Evolutionary conservation across 2,113 vertebrate species (phyloP), one percentile per base, ranked within the genome.

Genomic region (Zootoca vivipara): DNA sequence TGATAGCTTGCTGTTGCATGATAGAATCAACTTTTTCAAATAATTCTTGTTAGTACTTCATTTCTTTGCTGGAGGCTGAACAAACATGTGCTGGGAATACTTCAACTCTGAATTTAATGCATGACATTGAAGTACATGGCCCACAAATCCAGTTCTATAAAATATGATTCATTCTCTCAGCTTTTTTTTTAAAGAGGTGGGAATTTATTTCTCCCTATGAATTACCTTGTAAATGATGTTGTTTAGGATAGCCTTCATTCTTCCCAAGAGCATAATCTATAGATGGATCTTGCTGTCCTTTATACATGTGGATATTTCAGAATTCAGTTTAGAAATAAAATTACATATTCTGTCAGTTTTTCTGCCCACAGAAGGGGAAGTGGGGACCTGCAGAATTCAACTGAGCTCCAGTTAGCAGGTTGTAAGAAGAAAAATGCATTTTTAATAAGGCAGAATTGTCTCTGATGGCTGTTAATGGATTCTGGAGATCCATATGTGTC

Each of bases 391-490:
- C n/a, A 67, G 22, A 70, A 78, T 75, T 78, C 30, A 7, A 3
- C 35, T n/a, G 81, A 91, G 92, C 42, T 74, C 89, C 93, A 79
- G 46, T 87, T 42, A n/a, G 87, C 64, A 74, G 0, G 6, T 70
- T 87, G 40, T 62, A 42, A 85, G 88, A 90, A 78, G 84, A 75
- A 83, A 82, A 86, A 40, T 81, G 62, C 62, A 79, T 85, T 79
- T 52, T 33, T 72, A 83, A 52, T 80, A 46, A 56, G 62, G 87
- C 78, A 83, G 79, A 46, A 87, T 38, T 74, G 40, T 73, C 56
- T 78, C 28, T 58, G 82, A 70, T 87, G 70, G n/a, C 52, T 83
- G 5, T 62, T 85, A 40, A n/a, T 38, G 70, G 72, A 20, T 78
- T 87, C 30, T 58, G n/a, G 26, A 79, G 20, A 87, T 70, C 64